Evolutionary conservation across 2,113 vertebrate genomes (phyloP).

Genomic region (Hypocryptadius cinnamomeus): DNA sequence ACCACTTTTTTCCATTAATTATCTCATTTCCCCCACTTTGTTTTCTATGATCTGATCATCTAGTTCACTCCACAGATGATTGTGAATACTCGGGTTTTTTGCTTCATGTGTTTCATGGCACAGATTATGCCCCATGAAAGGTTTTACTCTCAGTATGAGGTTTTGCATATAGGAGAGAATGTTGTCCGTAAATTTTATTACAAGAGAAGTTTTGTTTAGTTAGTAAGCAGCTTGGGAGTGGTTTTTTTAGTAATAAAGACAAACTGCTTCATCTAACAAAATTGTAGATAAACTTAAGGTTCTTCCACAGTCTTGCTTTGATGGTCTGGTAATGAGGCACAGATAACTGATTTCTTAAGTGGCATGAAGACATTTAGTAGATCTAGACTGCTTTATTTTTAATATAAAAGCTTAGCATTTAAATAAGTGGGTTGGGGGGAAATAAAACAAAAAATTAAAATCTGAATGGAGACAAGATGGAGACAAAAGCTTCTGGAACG

Average conservation of each 20-base stretch:
- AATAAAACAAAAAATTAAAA: not conserved
- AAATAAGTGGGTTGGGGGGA: not conserved
- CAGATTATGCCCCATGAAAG: rapidly evolving
- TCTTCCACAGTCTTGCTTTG: not conserved
- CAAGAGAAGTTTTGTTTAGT: not conserved
- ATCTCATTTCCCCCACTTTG: not conserved
- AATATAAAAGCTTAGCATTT: not conserved
- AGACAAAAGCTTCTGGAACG: not conserved
- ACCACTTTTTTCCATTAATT: not conserved
- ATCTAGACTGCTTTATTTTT: not conserved
- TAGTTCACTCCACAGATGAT: not conserved
- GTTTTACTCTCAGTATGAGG: not conserved
- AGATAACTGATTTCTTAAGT: not conserved
- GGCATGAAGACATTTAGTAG: not conserved
- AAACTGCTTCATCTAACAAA: not conserved
- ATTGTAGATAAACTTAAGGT: not conserved
- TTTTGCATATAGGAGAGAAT: not conserved
- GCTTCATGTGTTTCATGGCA: not conserved
- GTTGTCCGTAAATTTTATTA: not conserved
- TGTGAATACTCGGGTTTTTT: not conserved
- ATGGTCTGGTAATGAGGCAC: not conserved
- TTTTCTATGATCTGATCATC: not conserved
- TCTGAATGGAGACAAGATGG: not conserved
- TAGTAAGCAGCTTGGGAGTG: not conserved
- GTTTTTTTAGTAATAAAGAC: not conserved